Evolutionary conservation across 2,888 invertebrate genomes (phyloP), one percentile per base, ranked within the genome.

Genomic region (Sisyra nigra): DNA sequence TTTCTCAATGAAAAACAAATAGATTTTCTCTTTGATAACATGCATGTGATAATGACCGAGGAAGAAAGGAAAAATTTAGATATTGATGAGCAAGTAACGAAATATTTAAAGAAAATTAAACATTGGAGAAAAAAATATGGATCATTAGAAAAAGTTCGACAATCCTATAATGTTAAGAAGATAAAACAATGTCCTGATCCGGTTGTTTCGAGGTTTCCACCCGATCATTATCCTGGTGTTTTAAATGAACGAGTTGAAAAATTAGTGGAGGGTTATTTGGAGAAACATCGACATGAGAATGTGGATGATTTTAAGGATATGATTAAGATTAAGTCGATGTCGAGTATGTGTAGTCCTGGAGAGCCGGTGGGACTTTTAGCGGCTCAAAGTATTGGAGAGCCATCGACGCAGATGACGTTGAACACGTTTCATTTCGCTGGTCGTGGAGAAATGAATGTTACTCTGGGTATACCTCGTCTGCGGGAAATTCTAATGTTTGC

Each of bases 361-460:
- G 98, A 99, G 63, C 85, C 96, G 1, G 98, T 99, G 1, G 96
- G 96, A 3, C 65, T 96, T 14, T 62, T 98, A 48, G 97, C 98
- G 10, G 97, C 97, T 2, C 97, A 97, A 68, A 94, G 94, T 1
- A 84, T 99, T 47, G 98, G 98, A 45, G 98, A 99, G 63, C 98
- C 98, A 0, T 97, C 97, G 2, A 99, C 98, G 46, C 98, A 99
- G 72, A 98, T 99, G 98, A 99, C 98, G 55, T 66, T 99, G 59
- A 99, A 99, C 63, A 99, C 98, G 33, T 99, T 99, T 65, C 98
- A 99, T 60, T 98, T 98, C 62, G 98, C 98, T 54, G 98, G 98
- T 57, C 80, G 96, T 65, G 96, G 97, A 69, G 98, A 98, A 66
- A 98, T 98, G 96, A 99, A 99, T 69, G 97, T 99, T 0, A 98